A percentile compares a stretch with the other conserved stretches of the same genome.
phyloP scores from a whole-genome alignment of 2,113 vertebrate genomes.

The Odontesthes bonariensis region DNA sequence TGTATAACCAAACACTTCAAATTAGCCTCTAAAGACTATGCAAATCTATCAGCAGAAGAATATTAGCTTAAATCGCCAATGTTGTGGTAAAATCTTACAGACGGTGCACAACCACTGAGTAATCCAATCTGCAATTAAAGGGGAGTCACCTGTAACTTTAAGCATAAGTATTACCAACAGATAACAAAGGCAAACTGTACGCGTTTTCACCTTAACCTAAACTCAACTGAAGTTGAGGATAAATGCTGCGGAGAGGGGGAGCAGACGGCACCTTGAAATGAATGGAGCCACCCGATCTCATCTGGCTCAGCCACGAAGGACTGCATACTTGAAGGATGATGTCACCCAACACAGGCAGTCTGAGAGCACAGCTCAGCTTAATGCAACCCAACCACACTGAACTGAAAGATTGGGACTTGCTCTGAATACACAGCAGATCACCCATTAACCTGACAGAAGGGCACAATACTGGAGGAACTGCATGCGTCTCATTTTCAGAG shows the following conservation, averaged over 20 bases:
- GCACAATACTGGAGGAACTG: constrained; percentile 11
- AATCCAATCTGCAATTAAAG: constrained; percentile 16
- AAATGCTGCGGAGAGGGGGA: constrained; percentile 1
- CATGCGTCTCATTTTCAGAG: background rate
- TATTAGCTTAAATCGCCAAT: too few species aligned
- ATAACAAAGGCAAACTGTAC: constrained; percentile 9
- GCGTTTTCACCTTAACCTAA: constrained; percentile 34
- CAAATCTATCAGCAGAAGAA: too few species aligned
- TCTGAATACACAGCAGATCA: constrained; percentile 17
- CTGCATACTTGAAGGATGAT: constrained; percentile 78
- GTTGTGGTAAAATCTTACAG: background rate
- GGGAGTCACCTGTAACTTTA: background rate
- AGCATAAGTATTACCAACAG: background rate
- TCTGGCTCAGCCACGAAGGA: constrained; percentile 59
- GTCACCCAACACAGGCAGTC: constrained; percentile 69
- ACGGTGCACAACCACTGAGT: background rate
- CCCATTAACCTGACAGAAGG: constrained; percentile 26
- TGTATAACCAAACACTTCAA: background rate
- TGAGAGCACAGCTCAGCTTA: constrained; percentile 46
- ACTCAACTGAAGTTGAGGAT: constrained; percentile 16
- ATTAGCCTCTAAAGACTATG: background rate
- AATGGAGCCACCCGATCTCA: constrained; percentile 55
- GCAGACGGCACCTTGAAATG: constrained; percentile 67
- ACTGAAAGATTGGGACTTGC: constrained; percentile 14
- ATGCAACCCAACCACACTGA: constrained; percentile 9